Base-by-base conservation (phyloP, 2,888 invertebrate species). In the Zonitis immaculata region DNA sequence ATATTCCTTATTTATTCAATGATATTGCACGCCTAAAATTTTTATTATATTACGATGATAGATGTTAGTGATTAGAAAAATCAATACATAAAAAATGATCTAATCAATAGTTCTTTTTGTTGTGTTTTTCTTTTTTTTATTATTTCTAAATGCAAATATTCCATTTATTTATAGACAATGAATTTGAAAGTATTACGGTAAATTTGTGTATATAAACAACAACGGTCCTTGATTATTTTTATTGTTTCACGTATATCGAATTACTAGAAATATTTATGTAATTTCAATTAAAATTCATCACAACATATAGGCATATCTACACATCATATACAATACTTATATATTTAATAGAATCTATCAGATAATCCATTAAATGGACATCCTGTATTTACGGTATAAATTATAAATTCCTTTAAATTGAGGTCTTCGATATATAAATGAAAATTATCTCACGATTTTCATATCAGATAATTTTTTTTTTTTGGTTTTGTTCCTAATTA, bases 151-250 rank as follows among this genome's bases (percentile, higher is more conserved):
- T 35, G 35, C 16, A 35, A 35, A 35, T 35, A 35, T 35, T 35
- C 9, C 35, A 9, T 7, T 35, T 35, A 35, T 35, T 35, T 28
- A 44, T 22, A 48, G 35, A 25, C 44, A 50, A 47, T 16, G 20
- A 51, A 51, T 35, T 48, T 30, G 44, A 39, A 45, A 44, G 51
- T 26, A 49, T 56, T 56, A 56, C 52, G 56, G 56, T 56, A 56
- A 56, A 56, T 56, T 44, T 20, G 35, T 50, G 50, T 12, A 18
- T 30, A 25, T 44, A 50, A 42, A 50, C 47, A 56, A 56, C 50
- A n/a, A n/a, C n/a, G 50, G 56, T 52, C 45, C 25, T 30, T 52
- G 42, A 43, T 56, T 56, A 39, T 49, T 49, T 49, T 49, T n/a
- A 48, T 49, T 47, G 49, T 46, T 35, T 51, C 55, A 55, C 56